Evolutionary conservation across 2,797 vertebrate genomes (phyloP).

Genomic region (Setipinna tenuifilis): DNA sequence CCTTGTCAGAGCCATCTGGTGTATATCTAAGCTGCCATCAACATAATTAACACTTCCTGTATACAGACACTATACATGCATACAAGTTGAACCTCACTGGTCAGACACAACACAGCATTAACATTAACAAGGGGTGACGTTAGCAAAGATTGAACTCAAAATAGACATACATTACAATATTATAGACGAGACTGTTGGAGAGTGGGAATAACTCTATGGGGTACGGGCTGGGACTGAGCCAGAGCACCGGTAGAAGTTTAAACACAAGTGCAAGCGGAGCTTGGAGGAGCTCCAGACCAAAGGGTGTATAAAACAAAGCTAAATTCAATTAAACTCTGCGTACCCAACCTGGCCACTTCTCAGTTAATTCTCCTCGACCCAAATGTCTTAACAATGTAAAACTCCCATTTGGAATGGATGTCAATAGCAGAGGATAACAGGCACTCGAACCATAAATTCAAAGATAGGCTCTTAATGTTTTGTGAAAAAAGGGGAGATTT

Average conservation of each 20-base stretch:
- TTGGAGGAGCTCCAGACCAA: background rate
- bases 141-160: too few species aligned
- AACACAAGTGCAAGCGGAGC: background rate
- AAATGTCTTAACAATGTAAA: background rate
- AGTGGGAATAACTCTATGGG: background rate
- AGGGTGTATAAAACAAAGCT: conserved; percentile 9
- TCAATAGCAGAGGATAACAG: background rate
- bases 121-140: too few species aligned
- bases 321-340: background rate
- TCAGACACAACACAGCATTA: too few species aligned
- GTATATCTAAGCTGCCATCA: too few species aligned
- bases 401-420: background rate
- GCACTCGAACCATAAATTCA: background rate
- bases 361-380: conserved; percentile 1
- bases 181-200: too few species aligned
- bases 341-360: background rate
- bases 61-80: too few species aligned
- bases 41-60: too few species aligned
- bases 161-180: too few species aligned
- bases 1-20: too few species aligned
- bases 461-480: background rate
- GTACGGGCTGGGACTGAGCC: background rate
- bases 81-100: too few species aligned
- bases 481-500: background rate
- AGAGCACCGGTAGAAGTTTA: background rate